Base-by-base conservation (phyloP, 2,113 vertebrate species). In the Mirounga angustirostris region DNA sequence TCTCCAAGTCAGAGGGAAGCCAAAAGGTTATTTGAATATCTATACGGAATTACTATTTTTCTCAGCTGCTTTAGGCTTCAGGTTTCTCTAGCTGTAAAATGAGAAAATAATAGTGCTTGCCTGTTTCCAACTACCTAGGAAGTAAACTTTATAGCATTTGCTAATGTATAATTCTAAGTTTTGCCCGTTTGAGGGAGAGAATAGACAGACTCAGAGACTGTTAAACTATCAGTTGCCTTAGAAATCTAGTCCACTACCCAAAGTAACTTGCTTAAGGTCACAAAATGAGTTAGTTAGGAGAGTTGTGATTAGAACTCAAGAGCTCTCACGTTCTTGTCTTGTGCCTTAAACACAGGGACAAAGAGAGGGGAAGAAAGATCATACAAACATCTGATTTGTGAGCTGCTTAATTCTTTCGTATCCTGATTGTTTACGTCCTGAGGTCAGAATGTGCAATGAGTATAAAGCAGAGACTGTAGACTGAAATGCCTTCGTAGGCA, bases 121-220 rank as follows among this genome's bases (percentile, higher is more conserved):
- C 43, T 74, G 28, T 95, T 83, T 79, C 40, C n/a, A 82, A 24
- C 69, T 87, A 69, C 7, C 58, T 40, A 43, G 26, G 58, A 91
- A 54, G 36, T n/a, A 91, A 61, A 19, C 28, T 36, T 63, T 10
- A 43, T 21, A 36, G 26, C 52, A 89, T 63, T 69, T 87, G 36
- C 50, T 76, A 94, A 74, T 21, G 63, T 26, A 14, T 30, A 58
- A 89, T 94, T 96, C 58, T 84, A 85, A 56, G 33, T 89, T 73
- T 73, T 58, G 65, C 59, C 58, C 73, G 56, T 50, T n/a, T 4
- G 6, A 46, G 92, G 46, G 80, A 54, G 30, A 79, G n/a, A 69
- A 73, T 0, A 26, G 71, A 15, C 18, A 74, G 74, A 78, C 28
- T 52, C 46, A 78, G 1, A 79, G n/a, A 89, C 43, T 78, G 21